phyloP scores from a whole-genome alignment of 1,140 invertebrate genomes.

The Sinonovacula constricta region DNA sequence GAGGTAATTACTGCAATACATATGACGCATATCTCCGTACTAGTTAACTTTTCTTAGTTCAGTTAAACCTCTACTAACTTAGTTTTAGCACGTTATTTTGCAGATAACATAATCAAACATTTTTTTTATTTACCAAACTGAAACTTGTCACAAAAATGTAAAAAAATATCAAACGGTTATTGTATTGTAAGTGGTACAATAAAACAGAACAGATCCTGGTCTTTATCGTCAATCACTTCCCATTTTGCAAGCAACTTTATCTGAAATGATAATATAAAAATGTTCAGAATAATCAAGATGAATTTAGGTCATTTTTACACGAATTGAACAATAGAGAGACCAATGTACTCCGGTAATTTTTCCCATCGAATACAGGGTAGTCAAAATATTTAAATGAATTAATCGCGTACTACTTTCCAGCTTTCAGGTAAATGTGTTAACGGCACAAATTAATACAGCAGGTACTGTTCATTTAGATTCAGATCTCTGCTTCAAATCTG shows the following conservation, averaged over 20 bases:
- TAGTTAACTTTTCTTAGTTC: no score
- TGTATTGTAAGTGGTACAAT: slow-evolving; percentile 26
- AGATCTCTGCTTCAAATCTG: no score
- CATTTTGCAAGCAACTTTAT: slow-evolving; percentile 48
- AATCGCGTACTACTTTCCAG: not conserved
- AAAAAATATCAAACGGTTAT: no score
- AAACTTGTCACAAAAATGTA: no score
- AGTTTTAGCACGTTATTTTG: no score
- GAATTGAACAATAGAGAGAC: not conserved
- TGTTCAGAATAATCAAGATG: no score
- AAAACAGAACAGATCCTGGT: slow-evolving; percentile 48
- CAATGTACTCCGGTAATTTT: not conserved
- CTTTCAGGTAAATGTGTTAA: not conserved
- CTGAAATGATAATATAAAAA: slow-evolving; percentile 50
- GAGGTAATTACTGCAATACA: no score
- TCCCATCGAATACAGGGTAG: not conserved
- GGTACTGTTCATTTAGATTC: no score
- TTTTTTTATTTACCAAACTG: no score
- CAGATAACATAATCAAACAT: no score
- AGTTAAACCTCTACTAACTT: no score
- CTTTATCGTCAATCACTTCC: slow-evolving; percentile 53
- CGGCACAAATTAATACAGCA: not conserved
- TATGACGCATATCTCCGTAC: no score
- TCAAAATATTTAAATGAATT: not conserved
- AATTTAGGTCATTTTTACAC: not conserved